Evolutionary conservation across 1,140 invertebrate genomes (phyloP), one percentile per base, ranked within the genome.

Genomic region (Ptiloglossa arizonensis): DNA sequence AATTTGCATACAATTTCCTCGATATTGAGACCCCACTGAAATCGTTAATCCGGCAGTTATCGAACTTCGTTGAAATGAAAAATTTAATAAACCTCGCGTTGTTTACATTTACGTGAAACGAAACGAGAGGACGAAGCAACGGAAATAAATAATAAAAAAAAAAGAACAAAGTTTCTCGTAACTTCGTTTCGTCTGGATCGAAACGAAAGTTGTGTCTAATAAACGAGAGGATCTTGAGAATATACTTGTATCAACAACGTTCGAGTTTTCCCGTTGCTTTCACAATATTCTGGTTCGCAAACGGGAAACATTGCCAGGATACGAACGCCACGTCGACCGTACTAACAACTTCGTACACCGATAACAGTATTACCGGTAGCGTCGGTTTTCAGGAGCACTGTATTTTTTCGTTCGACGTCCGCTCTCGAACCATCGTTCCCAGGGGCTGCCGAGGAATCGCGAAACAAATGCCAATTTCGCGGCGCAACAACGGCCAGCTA

Each of bases 391-490:
- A 29, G 32, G n/a, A 78, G 62, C 17, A 68, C 38, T n/a, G 13
- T 75, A 70, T 81, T 73, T 69, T 59, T 60, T 44, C 32, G n/a
- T 56, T 50, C 46, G 64, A 60, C 56, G 13, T 52, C 9, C 19
- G 5, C 8, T 41, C n/a, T 24, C 24, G 41, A 81, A 77, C 74
- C 59, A 50, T 38, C 48, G 32, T n/a, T n/a, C 19, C 35, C 27
- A 48, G 35, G 13, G 41, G 32, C 59, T 19, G 66, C 27, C 60
- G 52, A 38, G 44, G 72, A 79, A 83, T 83, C 80, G 63, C 64
- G 50, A 68, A 82, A 79, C 78, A 83, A 83, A 81, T 72, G 56
- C 57, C 68, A 81, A 83, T 79, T 76, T 83, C 74, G 27, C 29
- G 38, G 41, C 22, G 80, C 69, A 78, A 68, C 41, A 46, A 63